Conservation (phyloP, 2,797 vertebrate species). For the Myotis myotis region DNA sequence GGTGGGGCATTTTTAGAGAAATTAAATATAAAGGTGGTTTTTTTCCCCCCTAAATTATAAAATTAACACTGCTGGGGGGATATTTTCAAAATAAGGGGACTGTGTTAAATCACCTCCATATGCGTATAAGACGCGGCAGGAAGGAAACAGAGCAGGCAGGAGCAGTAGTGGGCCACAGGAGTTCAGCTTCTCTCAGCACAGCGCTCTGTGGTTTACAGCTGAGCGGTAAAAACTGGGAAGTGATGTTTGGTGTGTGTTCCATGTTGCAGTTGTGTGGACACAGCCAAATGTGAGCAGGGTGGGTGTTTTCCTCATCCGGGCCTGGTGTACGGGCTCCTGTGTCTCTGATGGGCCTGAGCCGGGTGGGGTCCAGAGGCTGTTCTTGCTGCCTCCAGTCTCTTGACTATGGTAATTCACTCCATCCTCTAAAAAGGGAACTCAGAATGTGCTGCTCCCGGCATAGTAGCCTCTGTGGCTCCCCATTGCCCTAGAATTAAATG, state of each 20-base stretch:
- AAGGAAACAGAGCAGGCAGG: background rate
- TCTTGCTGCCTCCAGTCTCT: background rate
- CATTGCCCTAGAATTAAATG: background rate
- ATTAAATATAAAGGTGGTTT: background rate
- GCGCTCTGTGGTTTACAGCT: fast-evolving
- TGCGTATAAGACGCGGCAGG: fast-evolving
- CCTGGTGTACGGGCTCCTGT: fast-evolving
- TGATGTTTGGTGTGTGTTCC: fast-evolving
- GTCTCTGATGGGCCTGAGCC: background rate
- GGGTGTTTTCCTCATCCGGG: fast-evolving
- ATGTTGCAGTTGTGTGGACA: fast-evolving
- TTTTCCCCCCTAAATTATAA: background rate
- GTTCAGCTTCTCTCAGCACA: background rate
- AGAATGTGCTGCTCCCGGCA: background rate
- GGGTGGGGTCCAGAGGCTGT: background rate
- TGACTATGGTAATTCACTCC: fast-evolving
- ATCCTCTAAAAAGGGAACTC: background rate
- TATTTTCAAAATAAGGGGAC: background rate
- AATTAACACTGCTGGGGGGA: background rate
- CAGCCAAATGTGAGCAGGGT: fast-evolving
- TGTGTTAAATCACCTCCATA: background rate
- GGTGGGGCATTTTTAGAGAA: background rate
- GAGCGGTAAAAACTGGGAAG: fast-evolving
- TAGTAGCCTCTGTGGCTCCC: background rate
- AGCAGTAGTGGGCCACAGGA: fast-evolving